These are phyloP conservation scores for Drosophila anceps DNA, from an alignment of 2,888 invertebrate genomes.

Conservation along the genomic window DNA sequence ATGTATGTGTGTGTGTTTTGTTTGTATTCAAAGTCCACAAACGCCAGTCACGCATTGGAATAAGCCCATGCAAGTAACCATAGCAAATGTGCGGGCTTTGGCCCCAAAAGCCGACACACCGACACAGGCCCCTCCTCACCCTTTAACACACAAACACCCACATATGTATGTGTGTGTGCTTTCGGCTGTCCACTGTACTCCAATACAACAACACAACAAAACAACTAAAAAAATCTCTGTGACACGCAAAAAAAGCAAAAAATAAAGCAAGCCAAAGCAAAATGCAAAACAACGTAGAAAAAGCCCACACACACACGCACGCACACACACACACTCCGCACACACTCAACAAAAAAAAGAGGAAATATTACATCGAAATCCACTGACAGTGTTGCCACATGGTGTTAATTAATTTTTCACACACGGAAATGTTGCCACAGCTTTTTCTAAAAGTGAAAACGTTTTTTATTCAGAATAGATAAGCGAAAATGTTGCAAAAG, in stretches of 20 bases:
- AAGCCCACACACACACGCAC: not conserved
- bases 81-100: constrained; percentile 61
- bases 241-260: constrained; percentile 57
- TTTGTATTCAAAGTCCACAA: constrained; percentile 75
- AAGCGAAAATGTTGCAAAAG: constrained; percentile 1
- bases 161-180: constrained; percentile 23
- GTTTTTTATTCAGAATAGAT: constrained; percentile 5
- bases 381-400: constrained; percentile 73
- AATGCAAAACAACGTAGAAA: constrained; percentile 41
- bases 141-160: not conserved
- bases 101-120: constrained; percentile 31
- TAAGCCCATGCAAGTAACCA: constrained; percentile 71
- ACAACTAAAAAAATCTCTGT: constrained; percentile 63
- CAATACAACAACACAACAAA: constrained; percentile 64
- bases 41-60: constrained; percentile 77
- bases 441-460: constrained; percentile 32
- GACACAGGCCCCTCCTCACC: not conserved
- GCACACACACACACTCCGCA: not conserved
- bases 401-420: constrained; percentile 67
- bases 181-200: constrained; percentile 39
- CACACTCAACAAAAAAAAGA: constrained; percentile 9
- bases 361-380: constrained; percentile 57
- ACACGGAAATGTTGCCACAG: constrained; percentile 42
- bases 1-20: constrained; percentile 59
- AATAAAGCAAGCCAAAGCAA: constrained; percentile 49